Base-by-base conservation (phyloP, 2,888 invertebrate genomes). In the Elysia crispata region DNA sequence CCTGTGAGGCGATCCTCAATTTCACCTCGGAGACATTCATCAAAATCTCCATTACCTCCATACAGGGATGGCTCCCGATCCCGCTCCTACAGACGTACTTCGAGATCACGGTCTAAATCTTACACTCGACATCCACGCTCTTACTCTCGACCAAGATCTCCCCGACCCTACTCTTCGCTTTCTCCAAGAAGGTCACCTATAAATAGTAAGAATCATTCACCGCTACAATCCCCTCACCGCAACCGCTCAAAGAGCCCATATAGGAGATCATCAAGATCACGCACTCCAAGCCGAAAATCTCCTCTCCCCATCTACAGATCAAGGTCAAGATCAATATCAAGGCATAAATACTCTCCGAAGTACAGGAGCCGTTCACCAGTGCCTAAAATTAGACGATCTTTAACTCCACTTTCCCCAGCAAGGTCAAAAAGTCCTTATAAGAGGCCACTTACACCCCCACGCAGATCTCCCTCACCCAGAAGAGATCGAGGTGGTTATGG, bases 121-220 rank as follows among this genome's bases (percentile, higher is more conserved):
- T 85, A 87, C 74, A 82, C 85, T 25, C 81, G 82, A 57, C 66
- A 83, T 77, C 81, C 84, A 62, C 74, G 83, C 64, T 73, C 83
- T 66, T 79, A 82, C 67, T 83, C 85, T 18, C 80, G 84, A 77
- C 80, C 79, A n/a, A 75, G 64, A 62, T 80, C 82, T 70, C 69
- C 74, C n/a, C 41, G 72, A 30, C 72, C 76, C 15, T 74, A 66
- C 41, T 41, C 41, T 33, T 64, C 76, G 15, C 64, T 67, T 60
- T 76, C 80, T 69, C 69, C 75, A 75, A 30, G 62, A 18, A 69
- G 81, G 41, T 64, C 76, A 6, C 76, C 79, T 1, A 3, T 41
- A 3, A 11, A 11, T 41, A 11, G 41, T 11, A 41, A 41, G 41
- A 31, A 72, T 50, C 62, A 77, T 6, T 50, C 66, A 57, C 70